Evolutionary conservation across 2,797 vertebrate species (phyloP), one percentile per base, ranked within the genome.

Genomic region (Erethizon dorsatum): DNA sequence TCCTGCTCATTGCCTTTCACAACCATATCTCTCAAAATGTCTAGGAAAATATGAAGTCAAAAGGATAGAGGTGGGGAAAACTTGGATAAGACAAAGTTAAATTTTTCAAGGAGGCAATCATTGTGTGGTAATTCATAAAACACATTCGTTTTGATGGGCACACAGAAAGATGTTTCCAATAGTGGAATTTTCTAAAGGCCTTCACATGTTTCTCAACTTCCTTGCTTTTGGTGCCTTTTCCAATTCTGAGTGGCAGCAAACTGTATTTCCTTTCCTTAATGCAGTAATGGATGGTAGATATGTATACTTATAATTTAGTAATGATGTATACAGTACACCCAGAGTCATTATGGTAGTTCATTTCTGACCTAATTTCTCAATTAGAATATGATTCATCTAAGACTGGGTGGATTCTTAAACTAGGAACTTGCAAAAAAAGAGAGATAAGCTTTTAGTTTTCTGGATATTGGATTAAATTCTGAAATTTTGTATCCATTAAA

Each of bases 321-420:
- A 45, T 80, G 50, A 41, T 69, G 26, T 57, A 50, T 63, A 67
- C 52, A 47, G 26, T 59, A 45, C 8, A 83, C 20, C 41, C n/a
- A 33, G 3, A 11, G 22, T 88, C 45, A 57, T 91, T 61, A 79
- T 57, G 31, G 45, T 85, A 54, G 65, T 91, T 94, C 24, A 86
- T 73, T 94, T 84, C 78, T 94, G 88, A 95, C 24, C 47, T 88
- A 57, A 37, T 86, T 96, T 97, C 90, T 88, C 92, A 85, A 93
- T 94, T 95, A 86, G 77, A 94, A 45, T 18, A 63, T 83, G 90
- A 97, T 88, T 95, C 71, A 93, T 57, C 14, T 82, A 83, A 79
- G 83, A 22, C 77, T 79, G 69, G 73, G 45, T 96, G 22, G 52
- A 83, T 95, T 94, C 69, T 88, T 57, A 91, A 97, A 73, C 22